phyloP scores from a whole-genome alignment of 1,140 invertebrate species.

The Akabosia matsudoensis region DNA sequence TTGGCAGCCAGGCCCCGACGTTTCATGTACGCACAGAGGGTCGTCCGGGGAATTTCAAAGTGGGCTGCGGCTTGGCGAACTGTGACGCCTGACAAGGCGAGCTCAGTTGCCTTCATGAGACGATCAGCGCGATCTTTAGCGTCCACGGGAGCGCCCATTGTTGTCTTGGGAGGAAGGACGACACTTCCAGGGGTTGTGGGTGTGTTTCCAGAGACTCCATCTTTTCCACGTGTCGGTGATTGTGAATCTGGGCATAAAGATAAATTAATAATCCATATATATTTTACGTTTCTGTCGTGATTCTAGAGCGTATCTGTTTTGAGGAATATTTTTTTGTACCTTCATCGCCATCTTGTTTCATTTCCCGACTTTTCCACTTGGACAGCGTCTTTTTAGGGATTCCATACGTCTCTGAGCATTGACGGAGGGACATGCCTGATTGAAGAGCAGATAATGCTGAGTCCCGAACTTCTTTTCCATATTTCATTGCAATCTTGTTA shows the following conservation, averaged over 20 bases:
- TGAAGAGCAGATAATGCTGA: constrained; percentile 34
- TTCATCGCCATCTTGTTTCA: constrained; percentile 16
- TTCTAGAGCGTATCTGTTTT: neutral
- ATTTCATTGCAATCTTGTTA: constrained; percentile 28
- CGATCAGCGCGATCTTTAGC: constrained; percentile 40
- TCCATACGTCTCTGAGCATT: constrained; percentile 40
- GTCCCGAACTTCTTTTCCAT: constrained; percentile 39
- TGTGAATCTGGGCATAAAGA: neutral
- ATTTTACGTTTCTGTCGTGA: neutral
- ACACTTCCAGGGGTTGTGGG: neutral
- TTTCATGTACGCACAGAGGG: constrained; percentile 47
- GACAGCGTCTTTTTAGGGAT: constrained; percentile 43
- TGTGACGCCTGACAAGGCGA: constrained; percentile 44
- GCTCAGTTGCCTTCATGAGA: constrained; percentile 42
- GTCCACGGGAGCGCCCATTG: constrained; percentile 26
- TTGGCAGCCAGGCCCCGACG: constrained; percentile 40
- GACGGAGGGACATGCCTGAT: constrained; percentile 35
- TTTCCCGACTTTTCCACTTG: constrained; percentile 16
- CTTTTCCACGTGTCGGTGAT: neutral
- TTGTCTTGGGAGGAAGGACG: constrained; percentile 6
- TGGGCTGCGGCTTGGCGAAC: constrained; percentile 44
- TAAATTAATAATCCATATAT: neutral
- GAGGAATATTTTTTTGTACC: neutral
- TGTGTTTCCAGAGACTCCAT: neutral
- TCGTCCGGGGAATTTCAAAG: constrained; percentile 45